A percentile compares a stretch with the other conserved stretches of the same genome.
These are phyloP conservation scores for Leucozona laternaria DNA, from an alignment of 2,888 invertebrate genomes.

Conservation along the genomic window DNA sequence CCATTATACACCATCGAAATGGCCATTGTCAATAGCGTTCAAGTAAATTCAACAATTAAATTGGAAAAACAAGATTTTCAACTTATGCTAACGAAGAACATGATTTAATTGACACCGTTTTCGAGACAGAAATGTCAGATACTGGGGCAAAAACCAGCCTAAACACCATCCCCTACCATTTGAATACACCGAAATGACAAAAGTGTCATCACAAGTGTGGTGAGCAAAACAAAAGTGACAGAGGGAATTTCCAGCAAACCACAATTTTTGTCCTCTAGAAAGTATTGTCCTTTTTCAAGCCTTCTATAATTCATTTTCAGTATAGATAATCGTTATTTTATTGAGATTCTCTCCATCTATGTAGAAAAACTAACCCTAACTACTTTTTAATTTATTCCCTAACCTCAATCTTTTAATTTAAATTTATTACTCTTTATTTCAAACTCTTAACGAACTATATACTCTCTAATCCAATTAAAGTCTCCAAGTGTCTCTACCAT, in stretches of 20 bases:
- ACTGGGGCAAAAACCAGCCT: no score
- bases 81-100: no score
- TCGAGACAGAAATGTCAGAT: no score
- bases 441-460: conserved; percentile 2
- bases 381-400: conserved; percentile 6
- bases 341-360: not conserved
- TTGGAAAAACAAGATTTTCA: no score
- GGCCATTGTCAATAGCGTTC: no score
- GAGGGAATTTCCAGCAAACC: not conserved
- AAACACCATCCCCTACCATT: no score
- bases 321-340: not conserved
- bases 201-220: no score
- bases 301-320: not conserved
- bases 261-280: not conserved
- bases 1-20: no score
- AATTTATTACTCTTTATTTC: conserved; percentile 3
- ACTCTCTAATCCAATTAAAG: not conserved
- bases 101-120: no score
- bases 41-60: no score
- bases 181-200: no score
- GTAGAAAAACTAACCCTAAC: not conserved
- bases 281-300: not conserved
- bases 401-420: not conserved
- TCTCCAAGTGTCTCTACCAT: not conserved
- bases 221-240: no score